These are phyloP conservation scores for Drosophila sturtevanti DNA, from an alignment of 1,140 invertebrate genomes.

Conservation along the genomic window DNA sequence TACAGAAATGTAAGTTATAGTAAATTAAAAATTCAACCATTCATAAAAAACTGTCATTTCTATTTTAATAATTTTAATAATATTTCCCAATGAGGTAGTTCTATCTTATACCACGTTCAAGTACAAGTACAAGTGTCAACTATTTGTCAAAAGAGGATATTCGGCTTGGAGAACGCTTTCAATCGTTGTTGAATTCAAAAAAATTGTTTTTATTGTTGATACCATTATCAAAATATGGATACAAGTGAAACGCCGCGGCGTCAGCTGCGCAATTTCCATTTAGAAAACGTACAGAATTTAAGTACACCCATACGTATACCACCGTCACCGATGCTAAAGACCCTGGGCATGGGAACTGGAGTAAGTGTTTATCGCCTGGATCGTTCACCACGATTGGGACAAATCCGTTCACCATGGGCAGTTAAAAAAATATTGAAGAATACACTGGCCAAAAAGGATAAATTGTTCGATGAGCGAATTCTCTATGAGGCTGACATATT, in stretches of 20 bases:
- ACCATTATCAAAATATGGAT: neutral
- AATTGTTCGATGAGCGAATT: conserved; percentile 84
- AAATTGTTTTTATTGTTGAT: neutral
- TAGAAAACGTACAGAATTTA: conserved; percentile 66
- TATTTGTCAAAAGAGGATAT: too few species aligned
- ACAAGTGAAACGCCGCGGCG: conserved; percentile 61
- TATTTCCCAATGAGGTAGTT: too few species aligned
- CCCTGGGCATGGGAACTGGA: conserved; percentile 84
- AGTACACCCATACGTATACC: conserved; percentile 74
- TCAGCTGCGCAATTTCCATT: conserved; percentile 64
- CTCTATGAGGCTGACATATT: conserved; percentile 87
- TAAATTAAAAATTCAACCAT: too few species aligned
- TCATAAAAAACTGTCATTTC: too few species aligned
- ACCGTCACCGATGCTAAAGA: conserved; percentile 74
- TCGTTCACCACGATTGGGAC: conserved; percentile 87
- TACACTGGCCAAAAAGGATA: conserved; percentile 52
- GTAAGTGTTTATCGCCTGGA: conserved; percentile 90
- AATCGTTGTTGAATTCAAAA: neutral
- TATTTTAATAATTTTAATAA: too few species aligned
- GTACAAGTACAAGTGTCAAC: too few species aligned
- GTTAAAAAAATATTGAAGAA: conserved; percentile 86
- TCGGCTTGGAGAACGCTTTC: conserved; percentile 3
- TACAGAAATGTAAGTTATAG: too few species aligned
- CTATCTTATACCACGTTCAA: too few species aligned
- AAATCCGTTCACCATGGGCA: conserved; percentile 90